These are phyloP conservation scores for Melieria crassipennis DNA, from an alignment of 2,888 invertebrate genomes.

Conservation along the genomic window DNA sequence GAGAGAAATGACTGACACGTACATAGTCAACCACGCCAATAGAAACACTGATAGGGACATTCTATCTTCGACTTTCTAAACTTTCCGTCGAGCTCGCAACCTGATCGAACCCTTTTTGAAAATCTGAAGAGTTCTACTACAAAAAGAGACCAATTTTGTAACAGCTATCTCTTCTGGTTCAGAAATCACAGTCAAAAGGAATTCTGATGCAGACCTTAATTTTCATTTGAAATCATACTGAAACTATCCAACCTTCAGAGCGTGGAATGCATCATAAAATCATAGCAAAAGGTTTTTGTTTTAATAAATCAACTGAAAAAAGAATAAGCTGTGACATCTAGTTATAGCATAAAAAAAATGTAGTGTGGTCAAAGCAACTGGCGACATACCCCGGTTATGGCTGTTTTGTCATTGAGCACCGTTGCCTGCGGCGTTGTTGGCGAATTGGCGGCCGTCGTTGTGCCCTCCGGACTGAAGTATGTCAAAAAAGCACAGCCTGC, in stretches of 20 bases:
- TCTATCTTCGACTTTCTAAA: too few relatives aligned
- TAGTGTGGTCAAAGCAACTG: too few relatives aligned
- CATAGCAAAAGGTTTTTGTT: not conserved
- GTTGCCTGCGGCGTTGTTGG: conserved; percentile 74
- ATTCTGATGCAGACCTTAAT: too few relatives aligned
- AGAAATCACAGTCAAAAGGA: too few relatives aligned
- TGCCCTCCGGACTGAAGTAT: conserved; percentile 96
- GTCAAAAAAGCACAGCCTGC: conserved; percentile 98
- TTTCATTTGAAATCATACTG: not conserved
- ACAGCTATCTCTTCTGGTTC: too few relatives aligned
- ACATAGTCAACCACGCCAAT: too few relatives aligned
- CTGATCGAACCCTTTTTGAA: too few relatives aligned
- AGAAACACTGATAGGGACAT: too few relatives aligned
- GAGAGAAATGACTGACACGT: too few relatives aligned
- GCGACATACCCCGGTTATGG: conserved; percentile 94
- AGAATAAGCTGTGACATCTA: not conserved
- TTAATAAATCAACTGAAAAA: not conserved
- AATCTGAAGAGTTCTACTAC: too few relatives aligned
- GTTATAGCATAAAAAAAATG: not conserved
- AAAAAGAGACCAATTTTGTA: too few relatives aligned
- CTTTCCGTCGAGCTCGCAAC: too few relatives aligned
- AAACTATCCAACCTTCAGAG: not conserved
- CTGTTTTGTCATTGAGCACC: conserved; percentile 94
- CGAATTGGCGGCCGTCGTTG: conserved; percentile 68
- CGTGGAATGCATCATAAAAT: not conserved